Evolutionary conservation across 2,888 invertebrate species (phyloP).

Genomic region (Leptinotarsa rubiginosa): DNA sequence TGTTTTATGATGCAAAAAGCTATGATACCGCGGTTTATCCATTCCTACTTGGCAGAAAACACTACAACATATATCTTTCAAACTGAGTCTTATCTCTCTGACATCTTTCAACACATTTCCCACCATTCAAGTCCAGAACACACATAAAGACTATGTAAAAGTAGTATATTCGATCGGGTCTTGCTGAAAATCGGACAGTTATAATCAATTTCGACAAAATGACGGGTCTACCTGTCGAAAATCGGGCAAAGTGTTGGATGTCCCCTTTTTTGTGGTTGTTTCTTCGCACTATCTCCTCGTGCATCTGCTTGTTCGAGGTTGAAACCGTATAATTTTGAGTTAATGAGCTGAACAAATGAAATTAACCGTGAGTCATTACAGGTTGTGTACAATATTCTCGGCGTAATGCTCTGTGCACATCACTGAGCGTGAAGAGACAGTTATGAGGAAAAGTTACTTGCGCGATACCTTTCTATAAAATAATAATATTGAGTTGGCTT

Average conservation of each 20-base stretch:
- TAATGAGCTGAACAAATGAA: slow-evolving; percentile 51
- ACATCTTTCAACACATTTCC: not conserved
- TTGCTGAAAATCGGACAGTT: slow-evolving; percentile 31
- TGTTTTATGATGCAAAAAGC: no score
- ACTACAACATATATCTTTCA: not conserved
- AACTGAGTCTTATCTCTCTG: not conserved
- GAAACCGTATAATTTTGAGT: slow-evolving; percentile 44
- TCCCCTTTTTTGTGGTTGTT: slow-evolving; percentile 21
- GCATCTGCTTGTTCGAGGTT: slow-evolving; percentile 42
- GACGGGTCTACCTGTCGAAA: slow-evolving; percentile 35
- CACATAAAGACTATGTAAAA: not conserved
- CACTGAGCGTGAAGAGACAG: slow-evolving; percentile 15
- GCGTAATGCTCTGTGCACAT: slow-evolving; percentile 16
- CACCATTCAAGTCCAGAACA: not conserved
- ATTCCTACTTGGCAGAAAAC: not conserved
- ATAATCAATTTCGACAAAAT: slow-evolving; percentile 36
- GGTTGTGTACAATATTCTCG: slow-evolving; percentile 30
- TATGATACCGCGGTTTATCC: not conserved
- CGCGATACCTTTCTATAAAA: not conserved
- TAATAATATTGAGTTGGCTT: not conserved
- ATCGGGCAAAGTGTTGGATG: slow-evolving; percentile 20
- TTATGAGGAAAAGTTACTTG: slow-evolving; percentile 10
- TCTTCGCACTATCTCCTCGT: slow-evolving; percentile 25
- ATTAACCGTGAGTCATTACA: slow-evolving; percentile 51
- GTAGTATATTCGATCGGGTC: slow-evolving; percentile 25